Evolutionary conservation across 2,113 vertebrate species (phyloP).

Genomic region (Chaetops frenatus): DNA sequence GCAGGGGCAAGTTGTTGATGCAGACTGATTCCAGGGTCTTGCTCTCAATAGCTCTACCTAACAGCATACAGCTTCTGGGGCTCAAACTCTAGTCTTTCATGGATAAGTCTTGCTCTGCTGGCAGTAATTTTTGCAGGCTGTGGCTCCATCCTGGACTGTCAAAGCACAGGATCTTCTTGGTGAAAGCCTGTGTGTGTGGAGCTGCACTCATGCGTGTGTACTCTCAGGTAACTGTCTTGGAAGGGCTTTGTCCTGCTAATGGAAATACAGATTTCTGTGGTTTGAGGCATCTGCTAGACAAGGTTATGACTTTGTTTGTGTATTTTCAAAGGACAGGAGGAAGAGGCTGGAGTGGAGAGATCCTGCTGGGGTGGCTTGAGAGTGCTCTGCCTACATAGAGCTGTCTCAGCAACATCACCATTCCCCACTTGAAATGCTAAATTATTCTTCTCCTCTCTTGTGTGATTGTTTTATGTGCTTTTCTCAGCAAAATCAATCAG

Average conservation of each 20-base stretch:
- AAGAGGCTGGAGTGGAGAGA: not conserved
- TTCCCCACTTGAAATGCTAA: constrained; percentile 24
- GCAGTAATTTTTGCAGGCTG: not conserved
- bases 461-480: constrained; percentile 41
- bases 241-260: not conserved
- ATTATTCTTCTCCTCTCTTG: constrained; percentile 25
- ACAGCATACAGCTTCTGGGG: not conserved
- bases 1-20: not conserved
- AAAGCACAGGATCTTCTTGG: fast-evolving
- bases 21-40: not conserved
- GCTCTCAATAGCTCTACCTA: not conserved
- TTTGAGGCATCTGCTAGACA: not conserved
- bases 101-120: not conserved
- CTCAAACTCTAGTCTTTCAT: not conserved
- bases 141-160: not conserved
- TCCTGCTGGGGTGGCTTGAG: not conserved
- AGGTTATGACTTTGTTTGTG: not conserved
- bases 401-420: constrained; percentile 23
- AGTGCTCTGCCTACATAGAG: not conserved
- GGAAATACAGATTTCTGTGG: not conserved
- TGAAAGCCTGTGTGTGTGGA: not conserved
- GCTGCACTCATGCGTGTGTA: not conserved
- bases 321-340: not conserved
- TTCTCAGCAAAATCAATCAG: constrained; percentile 63
- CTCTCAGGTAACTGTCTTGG: not conserved